A percentile compares a stretch with the other conserved stretches of the same genome.
Evolutionary conservation across 2,113 vertebrate species (phyloP).

Genomic region (Verasper variegatus): DNA sequence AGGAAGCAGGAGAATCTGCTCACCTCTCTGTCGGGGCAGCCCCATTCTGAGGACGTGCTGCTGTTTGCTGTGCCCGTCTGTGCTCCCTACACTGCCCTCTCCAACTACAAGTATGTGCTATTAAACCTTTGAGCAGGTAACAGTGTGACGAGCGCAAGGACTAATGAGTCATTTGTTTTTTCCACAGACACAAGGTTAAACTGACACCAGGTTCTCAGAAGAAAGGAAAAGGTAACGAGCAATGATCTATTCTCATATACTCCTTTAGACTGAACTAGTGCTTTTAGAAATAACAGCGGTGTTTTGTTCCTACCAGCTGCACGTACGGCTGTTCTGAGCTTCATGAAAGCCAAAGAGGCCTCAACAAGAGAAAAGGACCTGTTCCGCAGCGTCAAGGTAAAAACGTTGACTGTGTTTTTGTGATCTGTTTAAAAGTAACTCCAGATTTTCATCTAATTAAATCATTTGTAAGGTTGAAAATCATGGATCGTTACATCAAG

Average conservation of each 20-base stretch:
- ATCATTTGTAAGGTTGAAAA: neutral
- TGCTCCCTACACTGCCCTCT: slow-evolving; percentile 92
- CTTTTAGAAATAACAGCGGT: neutral
- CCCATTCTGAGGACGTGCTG: slow-evolving; percentile 90
- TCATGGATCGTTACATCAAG: too few relatives aligned
- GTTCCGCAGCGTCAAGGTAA: slow-evolving; percentile 95
- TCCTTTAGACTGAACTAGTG: neutral
- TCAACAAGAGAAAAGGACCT: slow-evolving; percentile 92
- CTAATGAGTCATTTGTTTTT: slow-evolving; percentile 3
- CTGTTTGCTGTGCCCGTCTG: slow-evolving; percentile 94
- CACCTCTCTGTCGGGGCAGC: slow-evolving; percentile 92
- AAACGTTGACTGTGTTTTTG: neutral
- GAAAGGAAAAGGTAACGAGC: slow-evolving; percentile 94
- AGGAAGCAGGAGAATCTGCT: slow-evolving; percentile 89
- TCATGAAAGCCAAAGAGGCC: slow-evolving; percentile 93
- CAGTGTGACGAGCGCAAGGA: neutral
- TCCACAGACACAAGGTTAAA: slow-evolving; percentile 93
- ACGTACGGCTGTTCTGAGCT: slow-evolving; percentile 92
- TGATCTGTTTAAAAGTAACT: neutral
- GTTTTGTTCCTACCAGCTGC: slow-evolving; percentile 83
- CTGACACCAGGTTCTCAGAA: slow-evolving; percentile 96
- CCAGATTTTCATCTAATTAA: neutral
- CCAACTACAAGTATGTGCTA: slow-evolving; percentile 89
- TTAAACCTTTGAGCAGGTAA: neutral
- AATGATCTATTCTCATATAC: neutral